Percentiles rank a stretch among this genome's conserved stretches.
Conservation (phyloP, 2,888 invertebrate species). For the Spicauda simplicius region DNA sequence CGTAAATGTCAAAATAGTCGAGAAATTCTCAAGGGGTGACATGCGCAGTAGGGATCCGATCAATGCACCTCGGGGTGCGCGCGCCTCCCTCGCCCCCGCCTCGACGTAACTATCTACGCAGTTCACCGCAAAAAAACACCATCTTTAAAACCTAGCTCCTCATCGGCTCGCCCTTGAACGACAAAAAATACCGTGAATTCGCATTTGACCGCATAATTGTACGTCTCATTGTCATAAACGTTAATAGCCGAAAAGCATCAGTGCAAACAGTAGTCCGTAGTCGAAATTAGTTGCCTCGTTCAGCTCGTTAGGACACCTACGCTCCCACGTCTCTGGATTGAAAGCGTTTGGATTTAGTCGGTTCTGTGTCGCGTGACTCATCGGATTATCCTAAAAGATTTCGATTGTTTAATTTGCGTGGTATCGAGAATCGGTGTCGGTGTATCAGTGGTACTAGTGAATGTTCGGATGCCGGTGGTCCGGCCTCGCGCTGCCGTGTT, state of each 20-base stretch:
- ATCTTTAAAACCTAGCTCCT: conserved; percentile 57
- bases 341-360: conserved; percentile 60
- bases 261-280: conserved; percentile 48
- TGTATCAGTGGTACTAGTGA: conserved; percentile 57
- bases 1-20: conserved; percentile 71
- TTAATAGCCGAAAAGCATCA: conserved; percentile 49
- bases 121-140: conserved; percentile 72
- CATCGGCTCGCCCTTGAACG: conserved; percentile 64
- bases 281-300: conserved; percentile 42
- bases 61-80: conserved; percentile 79
- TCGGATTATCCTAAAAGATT: conserved; percentile 70
- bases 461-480: conserved; percentile 81
- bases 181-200: conserved; percentile 56
- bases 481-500: conserved; percentile 65
- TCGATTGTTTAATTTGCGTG: conserved; percentile 60
- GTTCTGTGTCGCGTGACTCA: conserved; percentile 74
- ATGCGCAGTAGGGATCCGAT: conserved; percentile 78
- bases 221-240: conserved; percentile 47
- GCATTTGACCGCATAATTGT: conserved; percentile 30
- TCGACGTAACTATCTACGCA: conserved; percentile 70
- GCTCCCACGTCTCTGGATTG: conserved; percentile 50
- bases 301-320: conserved; percentile 81
- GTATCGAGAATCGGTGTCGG: conserved; percentile 52
- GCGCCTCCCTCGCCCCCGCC: conserved; percentile 70
- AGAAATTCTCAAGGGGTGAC: conserved; percentile 61